Conservation (phyloP, 2,113 vertebrate species). For the Nannospalax galili region DNA sequence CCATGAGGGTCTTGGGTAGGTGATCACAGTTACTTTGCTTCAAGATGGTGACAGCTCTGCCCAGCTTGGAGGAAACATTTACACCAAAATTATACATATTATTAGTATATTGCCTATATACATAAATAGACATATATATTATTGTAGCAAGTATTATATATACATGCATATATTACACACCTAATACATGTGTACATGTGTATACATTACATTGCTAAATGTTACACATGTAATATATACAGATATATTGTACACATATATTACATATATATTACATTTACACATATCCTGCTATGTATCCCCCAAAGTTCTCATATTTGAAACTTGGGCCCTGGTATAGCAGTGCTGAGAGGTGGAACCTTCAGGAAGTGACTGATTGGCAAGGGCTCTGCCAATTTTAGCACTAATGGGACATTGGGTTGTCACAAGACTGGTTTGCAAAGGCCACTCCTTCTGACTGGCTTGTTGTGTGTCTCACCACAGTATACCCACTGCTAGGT, state of each 20-base stretch:
- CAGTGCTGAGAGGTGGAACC: not conserved
- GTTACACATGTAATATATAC: too few species aligned
- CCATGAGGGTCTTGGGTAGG: not conserved
- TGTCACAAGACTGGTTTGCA: not conserved
- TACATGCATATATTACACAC: not conserved
- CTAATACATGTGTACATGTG: too few species aligned
- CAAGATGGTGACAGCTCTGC: not conserved
- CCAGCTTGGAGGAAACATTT: not conserved
- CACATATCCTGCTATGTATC: not conserved
- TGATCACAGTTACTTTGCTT: not conserved
- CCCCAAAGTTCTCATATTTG: not conserved
- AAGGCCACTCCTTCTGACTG: not conserved
- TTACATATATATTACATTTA: not conserved
- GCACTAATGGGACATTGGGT: not conserved
- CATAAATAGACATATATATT: not conserved
- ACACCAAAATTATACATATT: not conserved
- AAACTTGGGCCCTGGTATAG: not conserved
- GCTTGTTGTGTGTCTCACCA: not conserved
- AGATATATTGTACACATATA: too few species aligned
- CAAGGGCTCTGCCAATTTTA: not conserved
- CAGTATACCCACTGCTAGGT: not conserved
- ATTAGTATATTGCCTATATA: not conserved
- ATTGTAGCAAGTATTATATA: not conserved
- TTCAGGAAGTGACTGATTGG: not conserved
- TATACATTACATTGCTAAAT: not conserved